phyloP scores from a whole-genome alignment of 1,140 invertebrate genomes.

The Cydia fagiglandana region DNA sequence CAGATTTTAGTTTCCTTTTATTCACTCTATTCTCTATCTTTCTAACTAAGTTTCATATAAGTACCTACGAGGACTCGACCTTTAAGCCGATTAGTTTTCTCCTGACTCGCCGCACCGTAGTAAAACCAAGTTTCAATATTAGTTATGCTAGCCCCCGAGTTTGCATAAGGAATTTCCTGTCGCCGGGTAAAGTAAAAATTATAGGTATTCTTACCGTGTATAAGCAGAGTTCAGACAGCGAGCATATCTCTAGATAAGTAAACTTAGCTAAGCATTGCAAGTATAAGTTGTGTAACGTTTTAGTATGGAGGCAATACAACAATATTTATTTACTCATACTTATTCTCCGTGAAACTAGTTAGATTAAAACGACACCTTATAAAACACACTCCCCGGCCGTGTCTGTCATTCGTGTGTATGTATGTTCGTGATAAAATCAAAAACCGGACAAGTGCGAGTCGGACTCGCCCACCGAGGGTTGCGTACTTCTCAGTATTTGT shows the following conservation, averaged over 20 bases:
- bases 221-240: not conserved
- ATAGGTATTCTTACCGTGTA: not conserved
- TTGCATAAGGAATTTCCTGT: constrained; percentile 14
- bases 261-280: not conserved
- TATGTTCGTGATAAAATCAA: no score
- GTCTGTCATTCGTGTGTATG: no score
- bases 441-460: no score
- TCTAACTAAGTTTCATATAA: not conserved
- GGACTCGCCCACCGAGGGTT: no score
- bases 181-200: not conserved
- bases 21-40: not conserved
- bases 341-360: no score
- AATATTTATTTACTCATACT: no score
- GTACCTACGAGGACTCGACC: not conserved
- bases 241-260: not conserved
- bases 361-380: no score
- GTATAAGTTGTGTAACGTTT: no score
- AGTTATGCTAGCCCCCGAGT: not conserved
- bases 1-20: no score
- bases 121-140: constrained; percentile 8
- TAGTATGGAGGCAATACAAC: no score
- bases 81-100: not conserved
- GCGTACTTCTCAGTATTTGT: no score
- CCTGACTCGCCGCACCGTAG: not conserved
- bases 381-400: no score